These are phyloP conservation scores for Semnornis frantzii DNA, from an alignment of 2,113 vertebrate genomes.

Conservation along the genomic window DNA sequence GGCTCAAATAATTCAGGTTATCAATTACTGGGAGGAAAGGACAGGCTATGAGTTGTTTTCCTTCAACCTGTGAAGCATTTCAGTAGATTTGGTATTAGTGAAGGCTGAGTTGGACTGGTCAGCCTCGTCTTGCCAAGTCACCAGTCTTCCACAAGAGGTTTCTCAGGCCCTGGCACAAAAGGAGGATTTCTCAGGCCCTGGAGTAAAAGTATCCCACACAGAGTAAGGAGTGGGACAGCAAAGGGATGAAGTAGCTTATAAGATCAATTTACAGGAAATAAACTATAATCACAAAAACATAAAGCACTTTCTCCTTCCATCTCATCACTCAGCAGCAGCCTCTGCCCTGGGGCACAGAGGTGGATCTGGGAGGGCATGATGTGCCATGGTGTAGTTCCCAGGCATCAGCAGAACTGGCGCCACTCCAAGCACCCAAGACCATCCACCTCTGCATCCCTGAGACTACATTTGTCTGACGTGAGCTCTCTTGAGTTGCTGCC, in stretches of 20 bases:
- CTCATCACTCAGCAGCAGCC: neutral
- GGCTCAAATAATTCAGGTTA: neutral
- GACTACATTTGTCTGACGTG: neutral
- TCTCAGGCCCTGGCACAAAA: neutral
- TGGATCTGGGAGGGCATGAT: neutral
- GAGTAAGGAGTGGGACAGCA: neutral
- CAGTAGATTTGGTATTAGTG: neutral
- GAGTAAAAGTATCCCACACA: neutral
- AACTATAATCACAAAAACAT: neutral
- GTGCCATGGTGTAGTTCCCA: accelerated
- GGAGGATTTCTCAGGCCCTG: neutral
- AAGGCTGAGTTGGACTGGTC: neutral
- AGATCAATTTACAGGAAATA: neutral
- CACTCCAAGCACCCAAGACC: neutral
- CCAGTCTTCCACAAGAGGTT: neutral
- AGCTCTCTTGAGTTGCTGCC: neutral
- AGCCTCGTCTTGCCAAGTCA: neutral
- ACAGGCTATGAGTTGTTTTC: neutral
- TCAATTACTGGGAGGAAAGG: neutral
- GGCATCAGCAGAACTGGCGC: neutral
- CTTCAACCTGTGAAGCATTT: neutral
- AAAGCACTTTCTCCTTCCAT: neutral
- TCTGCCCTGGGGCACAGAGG: neutral
- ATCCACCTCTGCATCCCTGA: neutral
- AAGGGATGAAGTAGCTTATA: neutral